These are phyloP conservation scores for Balanococcus diminutus DNA, from an alignment of 2,888 invertebrate genomes.

Conservation along the genomic window DNA sequence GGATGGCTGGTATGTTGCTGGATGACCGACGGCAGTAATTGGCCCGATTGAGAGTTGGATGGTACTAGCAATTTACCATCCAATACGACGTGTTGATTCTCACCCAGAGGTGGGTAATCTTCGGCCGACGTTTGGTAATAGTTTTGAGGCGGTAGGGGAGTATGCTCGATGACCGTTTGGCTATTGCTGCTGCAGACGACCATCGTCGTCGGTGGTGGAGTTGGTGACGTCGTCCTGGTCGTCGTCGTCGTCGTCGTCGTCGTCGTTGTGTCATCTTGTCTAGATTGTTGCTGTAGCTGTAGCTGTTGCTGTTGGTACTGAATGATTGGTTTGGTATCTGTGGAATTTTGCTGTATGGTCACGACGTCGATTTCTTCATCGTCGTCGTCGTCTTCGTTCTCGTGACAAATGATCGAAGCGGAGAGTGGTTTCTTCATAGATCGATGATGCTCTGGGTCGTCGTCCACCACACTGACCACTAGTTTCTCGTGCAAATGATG, in stretches of 20 bases:
- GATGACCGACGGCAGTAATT: constrained; percentile 36
- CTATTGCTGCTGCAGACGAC: background rate
- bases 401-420: constrained; percentile 58
- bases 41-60: background rate
- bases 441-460: background rate
- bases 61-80: background rate
- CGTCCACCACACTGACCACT: background rate
- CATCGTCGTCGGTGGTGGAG: background rate
- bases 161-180: constrained; percentile 28
- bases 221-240: background rate
- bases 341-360: constrained; percentile 60
- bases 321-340: constrained; percentile 50
- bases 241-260: background rate
- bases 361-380: constrained; percentile 86
- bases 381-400: constrained; percentile 43
- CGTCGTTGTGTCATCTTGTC: background rate
- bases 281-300: constrained; percentile 16
- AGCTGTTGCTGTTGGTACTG: background rate
- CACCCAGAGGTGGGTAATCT: constrained; percentile 34
- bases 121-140: constrained; percentile 52
- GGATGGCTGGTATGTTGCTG: constrained; percentile 50
- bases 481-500: background rate
- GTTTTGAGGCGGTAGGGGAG: constrained; percentile 7
- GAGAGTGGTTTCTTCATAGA: constrained; percentile 49
- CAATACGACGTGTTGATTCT: background rate